These are phyloP conservation scores for Nesidiocoris tenuis DNA, from an alignment of 2,888 invertebrate species.

Conservation along the genomic window DNA sequence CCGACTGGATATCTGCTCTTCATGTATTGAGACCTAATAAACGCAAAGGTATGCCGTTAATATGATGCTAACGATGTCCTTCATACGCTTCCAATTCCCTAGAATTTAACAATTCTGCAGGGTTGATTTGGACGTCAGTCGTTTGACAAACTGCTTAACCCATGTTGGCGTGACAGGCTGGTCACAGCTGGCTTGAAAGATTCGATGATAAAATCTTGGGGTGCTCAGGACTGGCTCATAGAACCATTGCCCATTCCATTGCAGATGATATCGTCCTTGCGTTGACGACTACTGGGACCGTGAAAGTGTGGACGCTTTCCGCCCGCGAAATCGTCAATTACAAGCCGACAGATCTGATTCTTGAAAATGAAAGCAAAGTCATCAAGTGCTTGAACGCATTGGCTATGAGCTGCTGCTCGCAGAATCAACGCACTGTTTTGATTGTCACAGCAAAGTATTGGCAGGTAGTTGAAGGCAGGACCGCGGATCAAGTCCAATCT, in stretches of 20 bases:
- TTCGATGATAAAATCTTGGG: too few relatives aligned
- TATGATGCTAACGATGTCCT: slow-evolving; percentile 91
- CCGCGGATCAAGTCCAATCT: too few relatives aligned
- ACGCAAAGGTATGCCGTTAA: slow-evolving; percentile 75
- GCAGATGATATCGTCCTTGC: slow-evolving; percentile 92
- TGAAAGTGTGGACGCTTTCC: slow-evolving; percentile 93
- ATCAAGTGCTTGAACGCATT: slow-evolving; percentile 92
- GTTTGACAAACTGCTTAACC: too few relatives aligned
- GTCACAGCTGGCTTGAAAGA: too few relatives aligned
- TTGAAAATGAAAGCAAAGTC: slow-evolving; percentile 94
- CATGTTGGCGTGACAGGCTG: too few relatives aligned
- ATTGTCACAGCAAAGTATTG: slow-evolving; percentile 96
- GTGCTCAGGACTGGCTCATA: too few relatives aligned
- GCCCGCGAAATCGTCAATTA: slow-evolving; percentile 69
- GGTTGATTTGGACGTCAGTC: too few relatives aligned
- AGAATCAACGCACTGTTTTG: slow-evolving; percentile 93
- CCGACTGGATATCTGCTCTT: slow-evolving; percentile 97
- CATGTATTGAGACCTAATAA: slow-evolving; percentile 73
- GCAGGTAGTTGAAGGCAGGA: slow-evolving; percentile 74
- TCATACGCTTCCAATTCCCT: too few relatives aligned
- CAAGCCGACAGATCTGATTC: slow-evolving; percentile 82
- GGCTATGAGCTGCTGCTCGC: slow-evolving; percentile 88
- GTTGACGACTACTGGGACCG: slow-evolving; percentile 91
- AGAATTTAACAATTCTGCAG: too few relatives aligned
- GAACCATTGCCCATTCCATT: too few relatives aligned